Conservation (phyloP, 2,888 invertebrate species). For the Torymus texanus region DNA sequence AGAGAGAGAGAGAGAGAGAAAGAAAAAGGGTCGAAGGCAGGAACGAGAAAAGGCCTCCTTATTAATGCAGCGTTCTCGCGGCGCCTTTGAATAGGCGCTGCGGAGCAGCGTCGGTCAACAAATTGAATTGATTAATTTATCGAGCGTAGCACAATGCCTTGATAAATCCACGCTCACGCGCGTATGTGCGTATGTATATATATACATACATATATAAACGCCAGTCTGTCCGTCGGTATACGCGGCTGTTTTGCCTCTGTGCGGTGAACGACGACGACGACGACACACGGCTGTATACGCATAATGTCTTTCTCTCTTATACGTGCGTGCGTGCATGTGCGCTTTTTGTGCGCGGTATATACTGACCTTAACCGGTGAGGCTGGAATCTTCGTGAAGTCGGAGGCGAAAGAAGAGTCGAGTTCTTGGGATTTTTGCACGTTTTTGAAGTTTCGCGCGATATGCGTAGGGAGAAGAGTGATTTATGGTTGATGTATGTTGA, state of each 20-base stretch:
- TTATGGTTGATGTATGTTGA: no score
- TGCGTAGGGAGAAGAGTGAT: no score
- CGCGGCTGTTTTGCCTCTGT: constrained; percentile 50
- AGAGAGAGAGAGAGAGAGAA: constrained; percentile 64
- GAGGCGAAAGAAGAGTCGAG: no score
- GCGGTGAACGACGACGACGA: neutral
- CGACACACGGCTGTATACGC: neutral
- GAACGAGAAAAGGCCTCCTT: constrained; percentile 60
- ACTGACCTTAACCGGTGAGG: no score
- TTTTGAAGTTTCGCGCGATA: no score
- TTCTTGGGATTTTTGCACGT: no score
- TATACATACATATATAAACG: constrained; percentile 18
- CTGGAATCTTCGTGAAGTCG: no score
- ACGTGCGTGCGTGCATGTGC: neutral
- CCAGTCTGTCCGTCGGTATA: neutral
- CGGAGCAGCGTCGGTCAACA: constrained; percentile 47
- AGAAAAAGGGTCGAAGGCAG: constrained; percentile 16
- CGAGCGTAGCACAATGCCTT: constrained; percentile 53
- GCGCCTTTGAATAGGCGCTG: constrained; percentile 63
- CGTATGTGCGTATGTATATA: no score
- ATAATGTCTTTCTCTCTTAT: constrained; percentile 6
- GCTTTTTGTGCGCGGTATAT: neutral
- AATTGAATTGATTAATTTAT: constrained; percentile 58
- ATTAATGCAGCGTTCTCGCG: constrained; percentile 69
- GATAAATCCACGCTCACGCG: constrained; percentile 47